Percentiles rank a stretch among this genome's conserved stretches.
phyloP scores from a whole-genome alignment of 2,797 vertebrate genomes.

The Pseudopleuronectes americanus region DNA sequence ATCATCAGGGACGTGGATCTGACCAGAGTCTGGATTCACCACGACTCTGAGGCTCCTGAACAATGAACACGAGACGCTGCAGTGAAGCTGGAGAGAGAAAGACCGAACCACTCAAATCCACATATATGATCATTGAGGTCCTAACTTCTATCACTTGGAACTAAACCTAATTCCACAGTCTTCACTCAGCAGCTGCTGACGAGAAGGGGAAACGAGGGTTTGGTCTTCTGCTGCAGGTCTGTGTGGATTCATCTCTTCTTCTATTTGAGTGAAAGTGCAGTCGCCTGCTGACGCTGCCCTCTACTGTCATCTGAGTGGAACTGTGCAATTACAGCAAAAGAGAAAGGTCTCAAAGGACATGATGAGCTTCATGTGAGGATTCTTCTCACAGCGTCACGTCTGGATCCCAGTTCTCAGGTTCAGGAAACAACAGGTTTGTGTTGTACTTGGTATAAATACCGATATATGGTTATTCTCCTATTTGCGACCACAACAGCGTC shows the following conservation, averaged over 20 bases:
- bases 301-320: slow-evolving; percentile 23
- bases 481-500: slow-evolving; percentile 44
- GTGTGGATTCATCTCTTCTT: not conserved
- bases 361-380: no score
- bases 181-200: slow-evolving; percentile 53
- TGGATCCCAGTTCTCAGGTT: slow-evolving; percentile 36
- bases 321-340: slow-evolving; percentile 56
- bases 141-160: slow-evolving; percentile 31
- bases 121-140: slow-evolving; percentile 7
- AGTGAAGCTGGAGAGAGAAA: not conserved
- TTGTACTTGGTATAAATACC: slow-evolving; percentile 38
- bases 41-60: slow-evolving; percentile 32
- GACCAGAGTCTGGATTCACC: not conserved
- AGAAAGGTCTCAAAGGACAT: not conserved
- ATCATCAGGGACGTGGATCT: no score
- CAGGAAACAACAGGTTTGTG: slow-evolving; percentile 2
- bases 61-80: slow-evolving; percentile 13
- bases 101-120: not conserved
- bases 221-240: slow-evolving; percentile 42
- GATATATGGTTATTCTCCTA: slow-evolving; percentile 63
- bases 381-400: slow-evolving; percentile 11
- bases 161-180: slow-evolving; percentile 68
- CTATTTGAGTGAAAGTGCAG: slow-evolving; percentile 15
- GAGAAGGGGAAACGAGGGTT: slow-evolving; percentile 18
- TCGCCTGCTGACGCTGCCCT: slow-evolving; percentile 27